Percentiles rank a stretch among this genome's conserved stretches.
These are phyloP conservation scores for Lottia scabra DNA, from an alignment of 2,888 invertebrate species.

Conservation along the genomic window DNA sequence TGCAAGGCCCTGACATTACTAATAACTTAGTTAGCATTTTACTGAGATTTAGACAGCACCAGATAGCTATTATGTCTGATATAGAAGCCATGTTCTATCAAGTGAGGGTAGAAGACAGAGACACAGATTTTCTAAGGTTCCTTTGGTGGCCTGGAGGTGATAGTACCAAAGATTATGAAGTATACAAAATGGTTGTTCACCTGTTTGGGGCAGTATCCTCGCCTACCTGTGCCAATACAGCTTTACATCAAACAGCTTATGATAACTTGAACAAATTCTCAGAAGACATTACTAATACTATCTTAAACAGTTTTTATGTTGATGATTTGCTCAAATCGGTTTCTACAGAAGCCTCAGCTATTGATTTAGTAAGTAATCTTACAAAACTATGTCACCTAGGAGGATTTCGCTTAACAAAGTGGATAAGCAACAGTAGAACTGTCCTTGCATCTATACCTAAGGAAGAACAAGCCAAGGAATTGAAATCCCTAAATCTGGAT, in stretches of 20 bases:
- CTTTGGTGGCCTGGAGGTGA: conserved; percentile 16
- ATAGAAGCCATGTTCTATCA: conserved; percentile 32
- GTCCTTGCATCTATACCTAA: conserved; percentile 30
- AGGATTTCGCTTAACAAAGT: conserved; percentile 33
- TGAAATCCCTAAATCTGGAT: conserved; percentile 8
- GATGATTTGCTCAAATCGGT: conserved; percentile 24
- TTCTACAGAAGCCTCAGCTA: neutral
- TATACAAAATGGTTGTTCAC: conserved; percentile 17
- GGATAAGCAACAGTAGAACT: conserved; percentile 28
- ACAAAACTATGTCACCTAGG: conserved; percentile 9
- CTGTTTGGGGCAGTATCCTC: conserved; percentile 15
- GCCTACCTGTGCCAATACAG: conserved; percentile 15
- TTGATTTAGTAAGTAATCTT: neutral
- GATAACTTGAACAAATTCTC: neutral
- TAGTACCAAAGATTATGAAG: neutral
- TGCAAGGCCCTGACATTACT: conserved; percentile 28
- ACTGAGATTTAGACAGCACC: conserved; percentile 24
- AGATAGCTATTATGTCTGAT: conserved; percentile 26
- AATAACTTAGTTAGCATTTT: conserved; percentile 27
- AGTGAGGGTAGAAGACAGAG: conserved; percentile 17
- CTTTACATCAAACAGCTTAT: conserved; percentile 3
- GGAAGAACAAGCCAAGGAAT: conserved; percentile 23
- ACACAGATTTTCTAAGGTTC: conserved; percentile 23
- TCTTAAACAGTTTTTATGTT: conserved; percentile 22
- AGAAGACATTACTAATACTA: neutral